Percentiles rank a stretch among this genome's conserved stretches.
Evolutionary conservation across 2,888 invertebrate genomes (phyloP).

Genomic region (Apocheima hispidaria): DNA sequence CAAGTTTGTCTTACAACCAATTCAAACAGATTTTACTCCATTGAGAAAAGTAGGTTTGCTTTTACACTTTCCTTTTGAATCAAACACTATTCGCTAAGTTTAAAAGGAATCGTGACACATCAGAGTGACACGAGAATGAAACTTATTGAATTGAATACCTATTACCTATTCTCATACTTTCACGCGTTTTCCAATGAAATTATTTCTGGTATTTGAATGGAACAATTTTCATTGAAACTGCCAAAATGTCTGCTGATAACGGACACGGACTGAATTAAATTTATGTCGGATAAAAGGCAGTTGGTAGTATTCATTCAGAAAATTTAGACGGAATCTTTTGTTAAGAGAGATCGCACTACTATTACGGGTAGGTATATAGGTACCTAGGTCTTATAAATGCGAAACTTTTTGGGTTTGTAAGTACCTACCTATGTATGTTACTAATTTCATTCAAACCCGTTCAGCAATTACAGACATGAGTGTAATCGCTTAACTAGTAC

Average conservation of each 20-base stretch:
- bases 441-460: no score
- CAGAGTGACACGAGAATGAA: conserved; percentile 40
- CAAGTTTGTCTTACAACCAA: background rate
- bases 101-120: conserved; percentile 25
- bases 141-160: conserved; percentile 43
- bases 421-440: no score
- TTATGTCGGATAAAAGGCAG: background rate
- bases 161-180: conserved; percentile 9
- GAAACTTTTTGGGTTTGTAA: no score
- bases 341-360: no score
- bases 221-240: conserved; percentile 18
- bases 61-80: conserved; percentile 22
- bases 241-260: conserved; percentile 1
- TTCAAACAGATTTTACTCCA: background rate
- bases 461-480: no score
- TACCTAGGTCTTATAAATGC: no score
- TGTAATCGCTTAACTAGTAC: no score
- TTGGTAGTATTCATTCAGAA: no score
- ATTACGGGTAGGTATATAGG: no score
- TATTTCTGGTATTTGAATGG: conserved; percentile 14
- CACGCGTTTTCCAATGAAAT: conserved; percentile 8
- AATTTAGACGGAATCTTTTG: no score
- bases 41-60: background rate
- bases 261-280: conserved; percentile 12
- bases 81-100: conserved; percentile 19